Evolutionary conservation across 2,113 vertebrate species (phyloP).

Genomic region (Desmodus rotundus): DNA sequence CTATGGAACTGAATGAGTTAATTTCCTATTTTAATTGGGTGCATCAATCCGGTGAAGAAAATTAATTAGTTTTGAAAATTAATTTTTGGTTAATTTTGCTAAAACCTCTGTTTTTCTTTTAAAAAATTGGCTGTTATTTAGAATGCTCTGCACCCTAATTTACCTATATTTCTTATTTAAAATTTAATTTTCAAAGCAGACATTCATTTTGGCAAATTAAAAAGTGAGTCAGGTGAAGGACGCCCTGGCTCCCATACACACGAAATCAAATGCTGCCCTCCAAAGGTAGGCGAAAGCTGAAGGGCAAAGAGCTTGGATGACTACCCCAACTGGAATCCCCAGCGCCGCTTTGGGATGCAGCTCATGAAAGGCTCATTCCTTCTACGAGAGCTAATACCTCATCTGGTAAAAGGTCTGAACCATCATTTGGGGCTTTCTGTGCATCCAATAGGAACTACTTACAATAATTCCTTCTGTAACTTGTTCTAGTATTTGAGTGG

Average conservation of each 20-base stretch:
- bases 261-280: conserved; percentile 18
- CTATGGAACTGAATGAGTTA: conserved; percentile 25
- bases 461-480: neutral
- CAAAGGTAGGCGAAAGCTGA: neutral
- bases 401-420: neutral
- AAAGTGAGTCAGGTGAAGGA: conserved; percentile 10
- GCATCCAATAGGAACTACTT: neutral
- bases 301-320: neutral
- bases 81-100: conserved; percentile 48
- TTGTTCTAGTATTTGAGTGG: neutral
- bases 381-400: neutral
- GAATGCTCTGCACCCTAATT: conserved; percentile 11
- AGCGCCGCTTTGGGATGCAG: neutral
- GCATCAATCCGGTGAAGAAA: conserved; percentile 55
- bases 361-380: neutral
- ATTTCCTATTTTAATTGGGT: conserved; percentile 70
- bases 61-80: conserved; percentile 18
- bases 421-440: neutral
- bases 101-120: conserved; percentile 13
- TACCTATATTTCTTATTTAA: conserved; percentile 27
- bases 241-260: neutral
- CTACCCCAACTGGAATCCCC: neutral
- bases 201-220: conserved; percentile 21
- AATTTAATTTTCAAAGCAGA: conserved; percentile 47
- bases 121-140: conserved; percentile 24